These are phyloP conservation scores for Tachysurus fulvidraco DNA, from an alignment of 2,113 vertebrate genomes.

Conservation along the genomic window DNA sequence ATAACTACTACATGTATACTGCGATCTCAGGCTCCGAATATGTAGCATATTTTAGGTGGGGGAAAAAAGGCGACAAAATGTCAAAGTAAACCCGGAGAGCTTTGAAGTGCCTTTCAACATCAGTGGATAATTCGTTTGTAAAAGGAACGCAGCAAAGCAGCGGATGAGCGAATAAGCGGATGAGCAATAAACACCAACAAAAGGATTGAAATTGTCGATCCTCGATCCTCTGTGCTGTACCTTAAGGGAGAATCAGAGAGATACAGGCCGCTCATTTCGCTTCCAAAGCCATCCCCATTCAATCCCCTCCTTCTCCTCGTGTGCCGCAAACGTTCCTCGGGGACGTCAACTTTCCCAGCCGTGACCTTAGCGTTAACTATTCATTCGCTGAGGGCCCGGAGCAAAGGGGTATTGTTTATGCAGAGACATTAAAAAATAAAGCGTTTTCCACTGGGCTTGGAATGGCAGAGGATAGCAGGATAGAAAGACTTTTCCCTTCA, in stretches of 20 bases:
- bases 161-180: too few relatives aligned
- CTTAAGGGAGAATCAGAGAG: too few relatives aligned
- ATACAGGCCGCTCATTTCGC: neutral
- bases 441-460: neutral
- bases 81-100: too few relatives aligned
- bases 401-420: conserved; percentile 57
- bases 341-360: conserved; percentile 60
- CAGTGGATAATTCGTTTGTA: too few relatives aligned
- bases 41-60: neutral
- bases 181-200: too few relatives aligned
- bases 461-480: neutral
- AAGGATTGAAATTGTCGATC: too few relatives aligned
- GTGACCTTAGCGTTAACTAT: conserved; percentile 64
- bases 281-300: conserved; percentile 51
- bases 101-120: too few relatives aligned
- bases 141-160: too few relatives aligned
- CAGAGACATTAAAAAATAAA: conserved; percentile 59
- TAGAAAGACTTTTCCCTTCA: neutral
- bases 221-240: too few relatives aligned
- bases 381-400: conserved; percentile 56
- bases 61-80: neutral
- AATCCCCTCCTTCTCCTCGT: conserved; percentile 33
- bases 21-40: neutral
- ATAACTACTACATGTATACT: too few relatives aligned
- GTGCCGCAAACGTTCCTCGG: conserved; percentile 62